Base-by-base conservation (phyloP, 2,113 vertebrate genomes). In the Zingel zingel region DNA sequence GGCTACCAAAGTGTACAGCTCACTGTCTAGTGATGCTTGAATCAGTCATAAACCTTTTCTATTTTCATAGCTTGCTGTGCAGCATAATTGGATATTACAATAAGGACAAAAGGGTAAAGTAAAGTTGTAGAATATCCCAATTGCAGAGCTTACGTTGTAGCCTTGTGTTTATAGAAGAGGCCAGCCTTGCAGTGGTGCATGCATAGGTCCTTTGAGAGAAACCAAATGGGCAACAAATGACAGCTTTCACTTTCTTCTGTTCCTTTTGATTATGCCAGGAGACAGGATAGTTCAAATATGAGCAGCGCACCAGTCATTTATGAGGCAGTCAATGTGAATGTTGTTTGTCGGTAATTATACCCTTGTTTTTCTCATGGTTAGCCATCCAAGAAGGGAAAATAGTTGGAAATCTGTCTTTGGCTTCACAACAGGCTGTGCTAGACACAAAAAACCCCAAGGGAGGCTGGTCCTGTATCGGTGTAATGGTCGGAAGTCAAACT, bases 301-400 rank as follows among this genome's bases (percentile, higher is more conserved):
- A 86, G 61, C 71, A 48, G 74, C 65, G 77, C 63, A 64, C 67
- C 43, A 74, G 81, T 85, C 66, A 79, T 81, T 86, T 86, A 83
- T 65, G 65, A 83, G 66, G 80, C 82, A 54, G 62, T 53, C 50
- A 54, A 58, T 87, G 84, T 77, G 62, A 71, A 79, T 71, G 65
- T 82, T 90, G 54, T 92, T 89, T 91, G 79, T 88, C 73, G 79
- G 51, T 92, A 93, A 95, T 93, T 92, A 88, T 77, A 94, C 43
- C 61, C 77, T 84, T 77, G 79, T 86, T 89, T 54, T 92, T 86
- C 67, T 87, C 74, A 84, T 75, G 83, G 77, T 86, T 85, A 91
- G 84, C 86, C 77, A 82, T 87, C 87, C 82, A 85, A 93, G 82
- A 90, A 84, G 30, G 82, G 64, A 54, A 90, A 91, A 89, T 74